Conservation (phyloP, 2,797 vertebrate species). For the Trachops cirrhosus region DNA sequence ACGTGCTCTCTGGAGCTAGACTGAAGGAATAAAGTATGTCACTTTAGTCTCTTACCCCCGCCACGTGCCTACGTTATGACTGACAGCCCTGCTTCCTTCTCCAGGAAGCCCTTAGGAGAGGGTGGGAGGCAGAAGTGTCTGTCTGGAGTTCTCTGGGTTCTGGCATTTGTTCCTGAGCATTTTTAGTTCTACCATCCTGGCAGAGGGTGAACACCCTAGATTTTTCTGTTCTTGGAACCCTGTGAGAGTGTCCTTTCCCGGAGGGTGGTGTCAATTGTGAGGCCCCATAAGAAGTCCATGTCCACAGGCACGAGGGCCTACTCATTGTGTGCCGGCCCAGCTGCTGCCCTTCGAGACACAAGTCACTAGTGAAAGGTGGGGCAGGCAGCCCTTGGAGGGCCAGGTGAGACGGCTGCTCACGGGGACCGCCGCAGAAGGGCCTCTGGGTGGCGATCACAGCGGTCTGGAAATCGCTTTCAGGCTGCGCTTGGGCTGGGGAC, state of each 20-base stretch:
- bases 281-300: neutral
- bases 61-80: fast-evolving
- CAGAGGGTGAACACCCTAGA: neutral
- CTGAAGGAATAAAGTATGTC: constrained; percentile 65
- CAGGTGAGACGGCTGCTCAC: neutral
- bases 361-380: neutral
- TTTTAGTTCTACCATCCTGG: neutral
- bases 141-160: neutral
- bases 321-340: neutral
- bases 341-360: neutral
- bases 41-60: neutral
- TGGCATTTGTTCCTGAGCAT: neutral
- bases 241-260: neutral
- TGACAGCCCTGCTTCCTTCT: neutral
- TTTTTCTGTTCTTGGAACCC: neutral
- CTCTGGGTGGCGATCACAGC: no score
- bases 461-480: neutral
- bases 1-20: neutral
- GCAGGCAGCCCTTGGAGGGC: neutral
- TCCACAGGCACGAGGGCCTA: neutral
- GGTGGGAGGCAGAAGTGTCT: neutral
- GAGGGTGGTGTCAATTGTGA: neutral
- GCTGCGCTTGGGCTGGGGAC: neutral
- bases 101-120: neutral
- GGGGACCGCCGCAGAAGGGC: neutral